phyloP scores from a whole-genome alignment of 2,113 vertebrate genomes.

The Oncorhynchus mykiss region DNA sequence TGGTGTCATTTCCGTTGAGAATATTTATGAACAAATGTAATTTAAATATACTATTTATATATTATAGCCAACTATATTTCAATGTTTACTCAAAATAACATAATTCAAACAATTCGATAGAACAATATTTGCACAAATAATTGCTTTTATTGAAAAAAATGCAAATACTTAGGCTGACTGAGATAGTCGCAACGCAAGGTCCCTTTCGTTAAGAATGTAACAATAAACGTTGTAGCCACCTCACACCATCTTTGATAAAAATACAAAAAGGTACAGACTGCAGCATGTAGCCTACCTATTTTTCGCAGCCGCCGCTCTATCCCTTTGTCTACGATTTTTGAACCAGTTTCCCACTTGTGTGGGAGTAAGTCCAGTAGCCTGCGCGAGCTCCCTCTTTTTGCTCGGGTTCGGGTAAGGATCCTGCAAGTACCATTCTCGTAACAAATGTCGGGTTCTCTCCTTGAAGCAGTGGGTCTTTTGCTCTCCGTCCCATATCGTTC shows the following conservation, averaged over 20 bases:
- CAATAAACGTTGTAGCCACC: background rate
- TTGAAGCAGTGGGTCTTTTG: conserved; percentile 99
- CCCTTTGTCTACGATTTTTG: conserved; percentile 98
- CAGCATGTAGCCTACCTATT: conserved; percentile 84
- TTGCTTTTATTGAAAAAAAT: background rate
- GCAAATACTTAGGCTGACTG: background rate
- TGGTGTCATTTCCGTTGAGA: background rate
- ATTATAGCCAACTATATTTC: background rate
- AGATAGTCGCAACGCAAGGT: background rate
- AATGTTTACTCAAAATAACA: background rate
- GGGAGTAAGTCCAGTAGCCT: conserved; percentile 98
- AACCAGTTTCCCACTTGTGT: conserved; percentile 99
- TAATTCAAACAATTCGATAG: background rate
- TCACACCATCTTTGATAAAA: conserved; percentile 10
- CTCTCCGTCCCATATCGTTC: conserved; percentile 99
- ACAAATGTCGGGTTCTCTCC: conserved; percentile 95
- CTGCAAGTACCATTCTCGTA: conserved; percentile 98
- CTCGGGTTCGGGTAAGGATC: conserved; percentile 98
- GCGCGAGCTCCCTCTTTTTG: conserved; percentile 98
- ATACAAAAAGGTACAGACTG: background rate
- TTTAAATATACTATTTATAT: background rate
- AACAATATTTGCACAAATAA: background rate
- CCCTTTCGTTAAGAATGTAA: background rate
- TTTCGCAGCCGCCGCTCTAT: conserved; percentile 96
- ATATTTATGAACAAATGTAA: background rate